These are phyloP conservation scores for Stichodactyla helianthus DNA, from an alignment of 64 coral and sea anemone species.

Conservation along the genomic window DNA sequence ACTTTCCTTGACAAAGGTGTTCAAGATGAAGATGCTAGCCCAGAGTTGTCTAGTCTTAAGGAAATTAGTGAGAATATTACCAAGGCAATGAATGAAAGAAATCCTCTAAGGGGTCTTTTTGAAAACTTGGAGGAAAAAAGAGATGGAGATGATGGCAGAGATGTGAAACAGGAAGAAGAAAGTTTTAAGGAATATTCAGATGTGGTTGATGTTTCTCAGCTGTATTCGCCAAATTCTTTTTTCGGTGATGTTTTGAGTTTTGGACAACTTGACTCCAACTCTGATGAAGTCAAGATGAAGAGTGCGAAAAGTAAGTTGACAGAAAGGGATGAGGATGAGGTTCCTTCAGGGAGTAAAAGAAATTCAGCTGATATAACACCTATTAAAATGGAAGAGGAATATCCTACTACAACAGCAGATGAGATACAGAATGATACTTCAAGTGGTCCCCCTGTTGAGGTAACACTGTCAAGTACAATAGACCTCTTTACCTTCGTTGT, in stretches of 20 bases:
- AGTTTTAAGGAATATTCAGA: not conserved
- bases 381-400: not conserved
- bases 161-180: not conserved
- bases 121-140: not conserved
- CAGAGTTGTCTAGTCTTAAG: not conserved
- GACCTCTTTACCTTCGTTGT: no score
- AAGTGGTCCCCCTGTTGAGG: not conserved
- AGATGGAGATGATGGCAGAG: not conserved
- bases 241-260: not conserved
- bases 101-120: not conserved
- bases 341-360: not conserved
- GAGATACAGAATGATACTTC: not conserved
- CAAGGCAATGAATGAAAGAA: not conserved
- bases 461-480: not conserved
- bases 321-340: not conserved
- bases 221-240: not conserved
- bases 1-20: not conserved
- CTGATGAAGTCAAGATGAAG: not conserved
- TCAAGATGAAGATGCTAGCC: not conserved
- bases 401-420: not conserved
- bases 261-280: not conserved
- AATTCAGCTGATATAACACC: not conserved
- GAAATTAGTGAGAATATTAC: not conserved
- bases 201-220: not conserved
- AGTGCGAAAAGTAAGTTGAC: not conserved